Evolutionary conservation across 2,888 invertebrate species (phyloP).

Genomic region (Agrypnus murinus): DNA sequence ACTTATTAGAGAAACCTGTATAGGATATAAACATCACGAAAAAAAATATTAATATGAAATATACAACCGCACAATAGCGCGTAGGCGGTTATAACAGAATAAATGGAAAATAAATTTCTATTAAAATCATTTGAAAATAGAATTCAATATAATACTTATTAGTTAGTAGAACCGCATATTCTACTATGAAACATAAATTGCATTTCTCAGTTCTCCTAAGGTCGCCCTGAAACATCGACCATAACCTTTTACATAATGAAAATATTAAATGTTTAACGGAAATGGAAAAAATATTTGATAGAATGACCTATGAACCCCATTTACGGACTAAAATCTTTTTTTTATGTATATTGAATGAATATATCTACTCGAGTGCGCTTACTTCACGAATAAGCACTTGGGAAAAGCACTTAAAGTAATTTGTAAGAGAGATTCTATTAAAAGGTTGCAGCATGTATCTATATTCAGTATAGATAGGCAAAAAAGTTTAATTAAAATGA

Average conservation of each 20-base stretch:
- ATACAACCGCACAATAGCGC: too few relatives aligned
- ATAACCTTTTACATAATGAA: background rate
- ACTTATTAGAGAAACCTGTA: too few relatives aligned
- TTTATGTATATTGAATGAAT: background rate
- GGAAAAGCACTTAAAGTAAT: conserved; percentile 15
- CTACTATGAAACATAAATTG: conserved; percentile 16
- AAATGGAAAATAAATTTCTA: too few relatives aligned
- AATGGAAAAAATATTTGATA: conserved; percentile 7
- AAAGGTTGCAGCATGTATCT: background rate
- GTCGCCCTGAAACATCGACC: conserved; percentile 1
- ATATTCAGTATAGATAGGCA: background rate
- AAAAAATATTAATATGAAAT: too few relatives aligned
- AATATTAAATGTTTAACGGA: conserved; percentile 8
- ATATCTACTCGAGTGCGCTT: background rate
- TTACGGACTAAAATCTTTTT: background rate
- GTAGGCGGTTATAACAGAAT: too few relatives aligned
- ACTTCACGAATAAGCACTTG: conserved; percentile 8
- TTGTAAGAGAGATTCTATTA: background rate
- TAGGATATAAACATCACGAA: too few relatives aligned
- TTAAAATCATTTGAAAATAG: too few relatives aligned
- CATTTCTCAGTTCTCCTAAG: conserved; percentile 10
- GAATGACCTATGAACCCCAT: conserved; percentile 24
- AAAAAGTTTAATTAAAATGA: conserved; percentile 1
- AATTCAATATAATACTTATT: too few relatives aligned
- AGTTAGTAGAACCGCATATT: too few relatives aligned